Conservation (phyloP, 2,797 vertebrate species). For the Phalloptychus januarius region DNA sequence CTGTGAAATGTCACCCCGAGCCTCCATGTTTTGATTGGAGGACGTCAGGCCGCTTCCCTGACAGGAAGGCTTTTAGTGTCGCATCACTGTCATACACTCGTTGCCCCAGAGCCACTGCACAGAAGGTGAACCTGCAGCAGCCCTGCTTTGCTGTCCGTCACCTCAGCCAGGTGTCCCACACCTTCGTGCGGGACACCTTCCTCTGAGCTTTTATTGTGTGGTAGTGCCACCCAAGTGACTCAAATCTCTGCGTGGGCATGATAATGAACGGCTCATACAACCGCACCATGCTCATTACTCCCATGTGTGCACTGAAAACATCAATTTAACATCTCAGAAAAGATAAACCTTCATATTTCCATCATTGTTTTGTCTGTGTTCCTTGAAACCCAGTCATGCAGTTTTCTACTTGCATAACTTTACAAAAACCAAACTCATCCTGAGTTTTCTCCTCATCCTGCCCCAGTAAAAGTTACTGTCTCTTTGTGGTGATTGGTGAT, state of each 20-base stretch:
- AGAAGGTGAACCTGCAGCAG: constrained; percentile 75
- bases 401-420: constrained; percentile 5
- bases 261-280: constrained; percentile 70
- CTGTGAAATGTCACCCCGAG: constrained; percentile 80
- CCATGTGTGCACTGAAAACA: constrained; percentile 73
- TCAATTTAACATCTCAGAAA: constrained; percentile 67
- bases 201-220: constrained; percentile 45
- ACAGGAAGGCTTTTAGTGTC: constrained; percentile 80
- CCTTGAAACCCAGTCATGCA: constrained; percentile 1
- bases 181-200: constrained; percentile 52
- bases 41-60: constrained; percentile 72
- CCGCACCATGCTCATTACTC: constrained; percentile 71
- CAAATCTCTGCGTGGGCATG: constrained; percentile 67
- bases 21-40: constrained; percentile 77
- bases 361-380: constrained; percentile 52
- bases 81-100: constrained; percentile 79
- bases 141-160: constrained; percentile 68
- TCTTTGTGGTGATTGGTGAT: constrained; percentile 30
- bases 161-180: constrained; percentile 33
- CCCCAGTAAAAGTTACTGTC: constrained; percentile 35
- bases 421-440: constrained; percentile 16
- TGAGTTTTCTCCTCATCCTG: constrained; percentile 12
- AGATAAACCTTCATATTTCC: constrained; percentile 45
- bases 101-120: constrained; percentile 76
- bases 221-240: constrained; percentile 74